Evolutionary conservation across 2,113 vertebrate genomes (phyloP), one percentile per base, ranked within the genome.

Genomic region (Synodontis membranacea): DNA sequence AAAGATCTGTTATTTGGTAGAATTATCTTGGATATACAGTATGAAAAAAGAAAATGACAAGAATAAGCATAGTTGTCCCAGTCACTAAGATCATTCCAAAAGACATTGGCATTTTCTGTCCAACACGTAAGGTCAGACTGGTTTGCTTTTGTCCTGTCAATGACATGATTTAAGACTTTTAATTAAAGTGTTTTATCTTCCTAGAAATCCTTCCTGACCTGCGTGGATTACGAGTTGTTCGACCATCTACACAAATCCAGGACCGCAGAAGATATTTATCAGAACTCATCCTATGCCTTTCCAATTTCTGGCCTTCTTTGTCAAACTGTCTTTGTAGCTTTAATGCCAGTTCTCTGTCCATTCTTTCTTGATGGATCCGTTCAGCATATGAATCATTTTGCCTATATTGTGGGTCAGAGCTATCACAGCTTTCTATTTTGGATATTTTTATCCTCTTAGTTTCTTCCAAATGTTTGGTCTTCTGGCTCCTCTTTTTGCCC

Each of bases 401-500:
- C 5, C 92, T 91, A 28, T 89, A 50, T 0, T 93, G 82, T 0
- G 89, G 85, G 54, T 90, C 85, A 0, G 85, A 91, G 79, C 62
- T 74, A 15, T 94, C 95, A 37, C 91, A 93, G 0, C 86, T 85
- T 7, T 42, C 21, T 0, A 92, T 91, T 68, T 94, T 91, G 84
- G 92, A 93, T 90, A 94, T 96, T 85, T 97, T 98, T 68, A 93
- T 88, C 0, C 92, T 89, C 60, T 94, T 94, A 0, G 91, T 92
- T 31, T 95, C 95, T 52, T 98, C 96, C 92, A 97, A 50, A 91
- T 97, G 97, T 93, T 98, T 98, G 2, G 95, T 98, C 92, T 98
- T 99, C 89, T 96, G 97, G 84, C 92, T 96, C 70, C 96, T 94
- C 91, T 99, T 99, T 23, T 92, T 94, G 62, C 97, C 96, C 62